These are phyloP conservation scores for Sarcophaga peregrina DNA, from an alignment of 1,140 invertebrate species.

Conservation along the genomic window DNA sequence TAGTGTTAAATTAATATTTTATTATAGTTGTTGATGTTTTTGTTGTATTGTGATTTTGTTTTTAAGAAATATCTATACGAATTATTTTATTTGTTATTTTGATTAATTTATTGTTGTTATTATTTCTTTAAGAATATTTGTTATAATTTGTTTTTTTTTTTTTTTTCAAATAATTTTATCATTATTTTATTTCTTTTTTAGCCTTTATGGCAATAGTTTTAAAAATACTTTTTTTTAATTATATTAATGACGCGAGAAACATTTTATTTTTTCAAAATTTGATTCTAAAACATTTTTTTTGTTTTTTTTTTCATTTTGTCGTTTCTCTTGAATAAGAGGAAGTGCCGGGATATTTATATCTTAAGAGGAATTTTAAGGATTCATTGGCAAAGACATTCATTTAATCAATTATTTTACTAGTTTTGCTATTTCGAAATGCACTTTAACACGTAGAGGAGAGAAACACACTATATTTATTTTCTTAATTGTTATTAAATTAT, in stretches of 20 bases:
- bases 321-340: not conserved
- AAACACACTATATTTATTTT: conserved; percentile 15
- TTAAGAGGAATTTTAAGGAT: not conserved
- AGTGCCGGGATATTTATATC: not conserved
- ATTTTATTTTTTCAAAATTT: conserved; percentile 8
- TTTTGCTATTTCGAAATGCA: conserved; percentile 31
- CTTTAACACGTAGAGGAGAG: not conserved
- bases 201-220: conserved; percentile 22
- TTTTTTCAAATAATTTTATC: not conserved
- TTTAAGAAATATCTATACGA: conserved; percentile 14
- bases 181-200: not conserved
- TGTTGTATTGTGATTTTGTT: not conserved
- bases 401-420: not conserved
- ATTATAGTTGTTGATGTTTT: conserved; percentile 1
- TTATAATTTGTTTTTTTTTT: not conserved
- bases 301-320: not conserved
- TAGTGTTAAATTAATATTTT: conserved; percentile 28
- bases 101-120: not conserved
- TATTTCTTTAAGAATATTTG: not conserved
- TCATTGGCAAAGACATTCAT: not conserved
- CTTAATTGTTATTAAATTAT: conserved; percentile 52
- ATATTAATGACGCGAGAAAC: not conserved
- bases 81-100: conserved; percentile 4
- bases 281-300: conserved; percentile 47
- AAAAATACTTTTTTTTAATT: conserved; percentile 46